Base-by-base conservation (phyloP, 2,888 invertebrate species). In the Sturmia bella region DNA sequence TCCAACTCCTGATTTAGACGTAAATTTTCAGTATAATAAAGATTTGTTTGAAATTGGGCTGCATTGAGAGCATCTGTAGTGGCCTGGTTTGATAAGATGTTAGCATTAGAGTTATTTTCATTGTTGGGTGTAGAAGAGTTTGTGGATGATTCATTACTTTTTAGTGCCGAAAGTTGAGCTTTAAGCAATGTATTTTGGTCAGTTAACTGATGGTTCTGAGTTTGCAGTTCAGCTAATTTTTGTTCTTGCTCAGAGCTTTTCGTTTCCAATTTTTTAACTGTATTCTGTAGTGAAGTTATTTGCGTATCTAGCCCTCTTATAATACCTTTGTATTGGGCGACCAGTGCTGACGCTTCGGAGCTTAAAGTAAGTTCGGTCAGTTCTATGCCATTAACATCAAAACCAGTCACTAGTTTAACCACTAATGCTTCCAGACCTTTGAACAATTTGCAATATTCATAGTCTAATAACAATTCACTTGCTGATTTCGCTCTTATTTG, bases 391-490 rank as follows among this genome's bases (percentile, higher is more conserved):
- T 89, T 92, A 86, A 87, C 90, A 87, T 90, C 92, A 87, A 86
- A 92, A 86, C 88, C 91, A 69, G 87, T 90, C 1, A 93, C 91
- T 5, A 93, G 91, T 87, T 93, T 93, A 13, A 92, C 89, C 75
- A 94, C 92, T 48, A 92, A 87, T 13, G 92, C 93, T 91, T 96
- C 96, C 39, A 96, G 90, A 0, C 93, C 93, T 91, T 98, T 99
- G 89, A 97, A 97, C 27, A 99, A 92, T 87, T 95, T 94, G 87
- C 98, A 98, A 92, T 99, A 99, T 91, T 98, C 97, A 89, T 96
- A 97, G 91, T 99, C 99, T 50, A 99, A 93, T 70, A 98, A 92
- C 17, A 99, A 92, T 83, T 99, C 98, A 0, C 92, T 92, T 3
- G 96, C 92, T 70, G 93, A 92, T 89, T 94, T 95, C 12, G 95